These are phyloP conservation scores for Malurus splendens DNA, from an alignment of 2,797 vertebrate genomes.

Conservation along the genomic window DNA sequence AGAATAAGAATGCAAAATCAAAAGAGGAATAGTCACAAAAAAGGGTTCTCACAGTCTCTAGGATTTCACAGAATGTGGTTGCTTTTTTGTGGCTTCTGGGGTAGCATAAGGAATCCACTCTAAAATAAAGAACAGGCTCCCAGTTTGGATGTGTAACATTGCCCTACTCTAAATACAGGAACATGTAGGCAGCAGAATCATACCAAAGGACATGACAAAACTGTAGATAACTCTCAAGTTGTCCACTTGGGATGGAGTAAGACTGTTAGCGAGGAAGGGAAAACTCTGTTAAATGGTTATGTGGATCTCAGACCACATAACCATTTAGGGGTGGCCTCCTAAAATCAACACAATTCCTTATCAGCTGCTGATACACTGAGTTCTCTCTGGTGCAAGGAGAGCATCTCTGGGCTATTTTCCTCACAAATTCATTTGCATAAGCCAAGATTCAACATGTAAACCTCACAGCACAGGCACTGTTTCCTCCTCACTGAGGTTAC, in stretches of 20 bases:
- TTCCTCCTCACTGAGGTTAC: neutral
- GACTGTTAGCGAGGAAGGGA: neutral
- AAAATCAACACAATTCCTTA: neutral
- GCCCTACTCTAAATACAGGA: neutral
- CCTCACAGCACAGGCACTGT: neutral
- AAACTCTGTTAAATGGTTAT: neutral
- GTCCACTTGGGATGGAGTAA: neutral
- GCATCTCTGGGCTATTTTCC: neutral
- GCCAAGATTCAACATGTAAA: neutral
- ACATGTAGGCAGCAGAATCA: neutral
- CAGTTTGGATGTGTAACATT: neutral
- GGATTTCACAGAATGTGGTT: neutral
- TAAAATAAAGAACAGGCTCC: neutral
- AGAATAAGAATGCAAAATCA: neutral
- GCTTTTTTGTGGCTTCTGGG: neutral
- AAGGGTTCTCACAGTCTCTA: neutral
- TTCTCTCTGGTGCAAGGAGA: neutral
- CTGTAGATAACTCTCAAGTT: neutral
- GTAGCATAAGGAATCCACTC: neutral
- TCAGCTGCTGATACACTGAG: neutral
- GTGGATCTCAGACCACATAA: neutral
- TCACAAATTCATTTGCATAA: neutral
- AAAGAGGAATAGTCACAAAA: neutral
- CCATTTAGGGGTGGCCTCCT: neutral
- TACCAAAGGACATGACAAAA: neutral